Evolutionary conservation across 92 coral and sea anemone species (phyloP), one percentile per base, ranked within the genome.

Genomic region (Umimayanthus kanabou): DNA sequence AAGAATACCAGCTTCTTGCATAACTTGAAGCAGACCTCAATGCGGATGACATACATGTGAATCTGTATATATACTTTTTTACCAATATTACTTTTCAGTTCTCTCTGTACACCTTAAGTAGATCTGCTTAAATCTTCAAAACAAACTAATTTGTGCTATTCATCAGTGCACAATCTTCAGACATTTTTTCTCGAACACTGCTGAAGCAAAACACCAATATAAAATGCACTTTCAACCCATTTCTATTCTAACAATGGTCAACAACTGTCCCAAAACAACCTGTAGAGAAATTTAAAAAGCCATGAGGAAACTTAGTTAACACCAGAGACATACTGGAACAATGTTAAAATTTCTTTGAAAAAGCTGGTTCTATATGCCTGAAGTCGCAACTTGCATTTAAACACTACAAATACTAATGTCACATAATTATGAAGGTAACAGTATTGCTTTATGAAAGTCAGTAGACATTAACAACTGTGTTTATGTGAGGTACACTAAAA

Each of bases 1-100:
- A 83, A 83, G 77, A 83, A 83, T 70, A 69, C 87, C 87, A 67
- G 87, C 87, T 69, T 83, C 87, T 47, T 83, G 78, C 78, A n/a
- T 40, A 70, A 70, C 30, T 16, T 81, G 76, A 39, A 23, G 16
- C 22, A n/a, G 10, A 33, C 40, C 70, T 43, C 2, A 14, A n/a
- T 23, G 11, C 2, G 22, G 39, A 67, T 39, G 23, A 82, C 16
- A 30, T 58, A 80, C 13, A 81, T 20, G 75, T 42, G 64, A 69
- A 45, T 82, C 65, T 82, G 86, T 22, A 67, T 61, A 71, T 39
- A 30, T 53, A 11, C 1, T 13, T 33, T 33, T 33, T 2, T 0
- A 33, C 37, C 37, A 33, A 33, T 33, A 13, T 53, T 18, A 9
- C 22, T 61, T 61, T 61, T 20, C n/a, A 61, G 69, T 20, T 61